A percentile compares a stretch with the other conserved stretches of the same genome.
phyloP scores from a whole-genome alignment of 2,797 vertebrate genomes.

The Xiphorhynchus erythropygius region DNA sequence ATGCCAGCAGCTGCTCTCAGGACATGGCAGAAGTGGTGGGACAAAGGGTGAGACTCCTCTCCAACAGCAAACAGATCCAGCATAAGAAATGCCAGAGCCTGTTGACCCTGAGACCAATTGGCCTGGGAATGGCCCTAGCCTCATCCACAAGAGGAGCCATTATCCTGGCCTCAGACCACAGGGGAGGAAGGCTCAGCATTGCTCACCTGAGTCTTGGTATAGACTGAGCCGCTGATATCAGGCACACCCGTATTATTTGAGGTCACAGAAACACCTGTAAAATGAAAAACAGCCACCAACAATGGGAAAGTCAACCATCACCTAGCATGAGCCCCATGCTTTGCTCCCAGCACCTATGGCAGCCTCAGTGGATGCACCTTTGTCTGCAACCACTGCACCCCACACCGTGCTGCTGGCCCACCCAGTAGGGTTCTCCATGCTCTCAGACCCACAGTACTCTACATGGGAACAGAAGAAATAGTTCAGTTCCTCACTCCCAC shows the following conservation, averaged over 20 bases:
- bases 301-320: neutral
- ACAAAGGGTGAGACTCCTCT: neutral
- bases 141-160: neutral
- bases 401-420: neutral
- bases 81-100: neutral
- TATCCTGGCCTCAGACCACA: neutral
- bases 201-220: slow-evolving; percentile 91
- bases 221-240: slow-evolving; percentile 92
- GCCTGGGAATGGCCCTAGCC: neutral
- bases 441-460: neutral
- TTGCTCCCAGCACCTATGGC: neutral
- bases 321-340: neutral
- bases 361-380: neutral
- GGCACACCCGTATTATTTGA: slow-evolving; percentile 91
- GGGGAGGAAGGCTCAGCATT: neutral
- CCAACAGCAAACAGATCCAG: neutral
- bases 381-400: neutral
- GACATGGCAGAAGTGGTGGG: neutral
- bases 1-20: neutral
- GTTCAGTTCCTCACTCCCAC: neutral
- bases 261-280: slow-evolving; percentile 88
- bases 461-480: neutral
- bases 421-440: neutral
- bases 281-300: neutral
- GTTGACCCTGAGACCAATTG: neutral